Percentiles rank a stretch among this genome's conserved stretches.
phyloP scores from a whole-genome alignment of 2,888 invertebrate species.

The Laothoe populi region DNA sequence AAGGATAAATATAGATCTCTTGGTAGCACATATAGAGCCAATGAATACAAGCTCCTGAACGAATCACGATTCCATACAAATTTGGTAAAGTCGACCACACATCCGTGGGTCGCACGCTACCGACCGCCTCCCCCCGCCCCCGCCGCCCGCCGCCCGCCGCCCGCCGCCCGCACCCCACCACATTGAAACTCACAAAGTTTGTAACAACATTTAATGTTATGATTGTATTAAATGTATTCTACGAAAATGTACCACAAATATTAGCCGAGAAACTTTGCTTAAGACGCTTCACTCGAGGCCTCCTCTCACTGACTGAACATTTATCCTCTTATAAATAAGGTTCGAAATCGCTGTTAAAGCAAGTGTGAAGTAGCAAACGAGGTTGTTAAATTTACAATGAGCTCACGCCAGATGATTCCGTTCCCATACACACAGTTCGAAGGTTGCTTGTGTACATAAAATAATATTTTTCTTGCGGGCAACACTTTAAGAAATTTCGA shows the following conservation, averaged over 20 bases:
- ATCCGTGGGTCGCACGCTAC: neutral
- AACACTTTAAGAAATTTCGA: constrained; percentile 19
- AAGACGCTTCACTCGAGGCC: constrained; percentile 46
- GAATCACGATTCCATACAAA: neutral
- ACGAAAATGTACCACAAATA: constrained; percentile 69
- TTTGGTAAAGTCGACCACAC: neutral
- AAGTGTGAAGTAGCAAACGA: constrained; percentile 36
- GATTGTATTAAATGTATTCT: constrained; percentile 71
- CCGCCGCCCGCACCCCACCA: neutral
- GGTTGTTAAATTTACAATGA: constrained; percentile 51
- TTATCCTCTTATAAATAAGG: constrained; percentile 45
- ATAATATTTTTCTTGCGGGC: constrained; percentile 51
- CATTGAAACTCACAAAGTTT: constrained; percentile 48
- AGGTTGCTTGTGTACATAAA: constrained; percentile 47
- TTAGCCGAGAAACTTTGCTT: constrained; percentile 68
- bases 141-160: neutral
- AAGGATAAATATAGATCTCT: too few relatives aligned
- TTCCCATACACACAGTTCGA: constrained; percentile 61
- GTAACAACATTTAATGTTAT: constrained; percentile 68
- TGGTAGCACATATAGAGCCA: too few relatives aligned
- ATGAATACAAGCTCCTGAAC: too few relatives aligned
- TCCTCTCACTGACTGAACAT: constrained; percentile 5
- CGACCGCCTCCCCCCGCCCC: neutral
- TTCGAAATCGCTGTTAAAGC: constrained; percentile 36
- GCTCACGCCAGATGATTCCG: constrained; percentile 58